Evolutionary conservation across 2,888 invertebrate genomes (phyloP), one percentile per base, ranked within the genome.

Genomic region (Tetropium fuscum): DNA sequence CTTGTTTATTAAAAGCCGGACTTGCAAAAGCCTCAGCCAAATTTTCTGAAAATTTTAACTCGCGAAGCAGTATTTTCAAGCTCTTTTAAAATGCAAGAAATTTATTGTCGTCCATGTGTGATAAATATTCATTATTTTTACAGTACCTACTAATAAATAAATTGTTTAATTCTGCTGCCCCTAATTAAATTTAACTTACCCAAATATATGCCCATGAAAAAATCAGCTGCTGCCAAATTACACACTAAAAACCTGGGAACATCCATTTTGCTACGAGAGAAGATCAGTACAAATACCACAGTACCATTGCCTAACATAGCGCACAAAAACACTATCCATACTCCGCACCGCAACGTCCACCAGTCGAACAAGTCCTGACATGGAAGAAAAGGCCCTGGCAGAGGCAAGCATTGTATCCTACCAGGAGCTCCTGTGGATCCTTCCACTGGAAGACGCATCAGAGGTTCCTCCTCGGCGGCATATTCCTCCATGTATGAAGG

Each of bases 261-360:
- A 81, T 97, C 97, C 88, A 98, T 94, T 83, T 97, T 96, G 70
- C 92, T 92, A 70, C 95, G 87, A 54, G 95, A 93, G 81, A 92
- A 95, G 66, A 97, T 87, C 51, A 97, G 87, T 41, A 98, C 97
- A 77, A 97, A 93, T 8, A 97, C 95, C 6, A 98, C 97, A 0
- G 94, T 94, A 40, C 96, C 97, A 81, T 98, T 98, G 64, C 98
- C 98, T 47, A 98, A 87, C 84, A 98, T 89, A 32, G 98, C 97
- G 72, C 97, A 86, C 56, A 98, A 87, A 82, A 98, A 98, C 38
- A 98, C 97, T 10, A 96, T 90, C 98, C 98, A 98, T 47, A 98
- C 96, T 13, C 97, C 97, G 80, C 97, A 97, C 34, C 97, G 88
- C 71, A 97, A 83, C 2, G 96, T 95, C 97, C 97, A 97, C 97